Base-by-base conservation (phyloP, 2,797 vertebrate species). In the Clarias fuscus region DNA sequence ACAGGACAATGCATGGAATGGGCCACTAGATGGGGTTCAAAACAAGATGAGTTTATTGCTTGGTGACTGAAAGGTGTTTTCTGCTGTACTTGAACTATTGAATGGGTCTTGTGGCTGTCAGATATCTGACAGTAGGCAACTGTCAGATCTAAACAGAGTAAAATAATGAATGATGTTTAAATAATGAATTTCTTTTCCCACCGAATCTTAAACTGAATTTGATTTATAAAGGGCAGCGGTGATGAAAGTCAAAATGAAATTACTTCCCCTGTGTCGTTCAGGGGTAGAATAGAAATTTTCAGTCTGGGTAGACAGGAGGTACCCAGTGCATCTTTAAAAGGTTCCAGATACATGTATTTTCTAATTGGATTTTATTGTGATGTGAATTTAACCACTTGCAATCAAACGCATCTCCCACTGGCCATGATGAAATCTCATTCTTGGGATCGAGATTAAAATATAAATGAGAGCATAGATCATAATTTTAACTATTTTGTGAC, bases 11-110 rank as follows among this genome's bases (percentile, higher is more conserved):
- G 18, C 37, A 30, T 71, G 62, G 48, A 2, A 72, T 71, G 10
- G 24, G 56, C 56, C 82, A 67, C 71, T 82, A 87, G 86, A 78
- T 86, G 82, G 76, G 30, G 65, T 22, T n/a, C 81, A 70, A 68
- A 70, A 82, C 43, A 70, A 70, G 30, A 13, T 20, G n/a, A 68
- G 43, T 65, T 43, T 7, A 81, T 48, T 81, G 76, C 33, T 27
- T 59, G 8, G 58, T 20, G 11, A 7, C 56, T 78, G 18, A 33
- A 5, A 56, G 5, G 27, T 37, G 27, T 11, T 78, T 61, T 7
- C 10, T 37, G 8, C 76, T 37, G 17, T 7, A 24, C 58, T 7
- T 11, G 58, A 78, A 24, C 30, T 22, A 48, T 10, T 2, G 30
- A 78, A 78, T 37, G 10, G 10, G 58, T 76, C 76, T 33, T 37